phyloP scores from a whole-genome alignment of 1,140 invertebrate genomes.

The Aricia agestis region DNA sequence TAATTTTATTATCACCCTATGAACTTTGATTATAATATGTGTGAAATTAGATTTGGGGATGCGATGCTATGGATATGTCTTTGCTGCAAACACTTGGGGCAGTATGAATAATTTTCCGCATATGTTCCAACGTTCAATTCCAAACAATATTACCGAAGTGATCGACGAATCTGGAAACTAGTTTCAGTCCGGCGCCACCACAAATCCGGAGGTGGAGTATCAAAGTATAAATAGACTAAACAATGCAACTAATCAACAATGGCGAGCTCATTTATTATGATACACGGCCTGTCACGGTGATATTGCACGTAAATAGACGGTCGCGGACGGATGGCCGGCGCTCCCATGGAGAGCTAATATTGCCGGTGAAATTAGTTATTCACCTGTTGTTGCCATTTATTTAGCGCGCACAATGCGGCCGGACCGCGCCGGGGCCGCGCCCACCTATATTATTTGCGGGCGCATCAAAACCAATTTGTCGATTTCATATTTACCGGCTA shows the following conservation, averaged over 20 bases:
- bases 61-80: background rate
- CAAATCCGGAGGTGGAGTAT: too few species aligned
- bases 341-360: slow-evolving; percentile 70
- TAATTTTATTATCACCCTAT: slow-evolving; percentile 25
- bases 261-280: slow-evolving; percentile 37
- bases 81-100: too few species aligned
- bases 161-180: too few species aligned
- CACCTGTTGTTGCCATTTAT: slow-evolving; percentile 75
- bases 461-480: slow-evolving; percentile 56
- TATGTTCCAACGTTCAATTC: too few species aligned
- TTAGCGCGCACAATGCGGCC: slow-evolving; percentile 57
- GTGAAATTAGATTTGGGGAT: background rate
- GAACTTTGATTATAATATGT: slow-evolving; percentile 3
- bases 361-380: slow-evolving; percentile 74
- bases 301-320: slow-evolving; percentile 61
- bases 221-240: background rate
- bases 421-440: slow-evolving; percentile 56
- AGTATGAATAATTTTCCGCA: too few species aligned
- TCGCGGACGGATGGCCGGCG: slow-evolving; percentile 62
- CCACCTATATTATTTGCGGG: slow-evolving; percentile 63
- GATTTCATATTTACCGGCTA: slow-evolving; percentile 42
- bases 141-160: too few species aligned
- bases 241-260: slow-evolving; percentile 3
- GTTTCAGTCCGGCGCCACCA: too few species aligned
- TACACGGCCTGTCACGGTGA: slow-evolving; percentile 47